A percentile compares a stretch with the other conserved stretches of the same genome.
Evolutionary conservation across 2,888 invertebrate genomes (phyloP).

Genomic region (Lepas anatifera): DNA sequence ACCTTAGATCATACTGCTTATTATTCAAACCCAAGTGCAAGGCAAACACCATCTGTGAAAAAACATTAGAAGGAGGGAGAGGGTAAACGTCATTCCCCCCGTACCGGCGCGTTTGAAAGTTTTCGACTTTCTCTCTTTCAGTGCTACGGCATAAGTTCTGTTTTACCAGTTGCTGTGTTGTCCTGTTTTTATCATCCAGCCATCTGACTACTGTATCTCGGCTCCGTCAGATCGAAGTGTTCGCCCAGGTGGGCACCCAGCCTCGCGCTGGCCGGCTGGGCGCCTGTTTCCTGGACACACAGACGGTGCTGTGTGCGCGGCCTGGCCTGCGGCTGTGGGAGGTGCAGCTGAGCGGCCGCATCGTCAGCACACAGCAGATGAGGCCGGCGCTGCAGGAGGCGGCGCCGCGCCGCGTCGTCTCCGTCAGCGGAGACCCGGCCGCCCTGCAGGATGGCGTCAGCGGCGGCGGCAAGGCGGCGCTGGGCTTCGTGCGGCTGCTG

Average conservation of each 20-base stretch:
- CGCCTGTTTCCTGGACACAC: background rate
- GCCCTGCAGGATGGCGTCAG: background rate
- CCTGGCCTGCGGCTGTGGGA: slow-evolving; percentile 5
- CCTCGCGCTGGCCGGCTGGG: background rate
- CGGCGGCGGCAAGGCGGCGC: slow-evolving; percentile 4
- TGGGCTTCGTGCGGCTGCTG: background rate
- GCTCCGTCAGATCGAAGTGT: background rate
- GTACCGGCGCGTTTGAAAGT: too few relatives aligned
- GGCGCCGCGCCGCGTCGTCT: background rate
- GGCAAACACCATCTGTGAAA: too few relatives aligned
- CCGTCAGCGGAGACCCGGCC: background rate
- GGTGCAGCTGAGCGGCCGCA: background rate
- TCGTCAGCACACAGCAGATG: background rate
- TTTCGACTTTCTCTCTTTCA: too few relatives aligned
- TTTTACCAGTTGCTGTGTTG: too few relatives aligned
- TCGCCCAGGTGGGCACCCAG: slow-evolving; percentile 6
- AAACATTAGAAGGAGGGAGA: too few relatives aligned
- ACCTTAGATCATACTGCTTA: too few relatives aligned
- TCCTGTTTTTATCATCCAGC: too few relatives aligned
- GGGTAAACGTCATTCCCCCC: too few relatives aligned
- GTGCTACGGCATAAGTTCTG: too few relatives aligned
- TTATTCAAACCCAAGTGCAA: too few relatives aligned
- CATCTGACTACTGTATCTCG: too few relatives aligned
- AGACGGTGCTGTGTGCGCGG: background rate
- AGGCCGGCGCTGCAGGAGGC: background rate